phyloP scores from a whole-genome alignment of 2,113 vertebrate genomes.

The Hypomesus transpacificus region DNA sequence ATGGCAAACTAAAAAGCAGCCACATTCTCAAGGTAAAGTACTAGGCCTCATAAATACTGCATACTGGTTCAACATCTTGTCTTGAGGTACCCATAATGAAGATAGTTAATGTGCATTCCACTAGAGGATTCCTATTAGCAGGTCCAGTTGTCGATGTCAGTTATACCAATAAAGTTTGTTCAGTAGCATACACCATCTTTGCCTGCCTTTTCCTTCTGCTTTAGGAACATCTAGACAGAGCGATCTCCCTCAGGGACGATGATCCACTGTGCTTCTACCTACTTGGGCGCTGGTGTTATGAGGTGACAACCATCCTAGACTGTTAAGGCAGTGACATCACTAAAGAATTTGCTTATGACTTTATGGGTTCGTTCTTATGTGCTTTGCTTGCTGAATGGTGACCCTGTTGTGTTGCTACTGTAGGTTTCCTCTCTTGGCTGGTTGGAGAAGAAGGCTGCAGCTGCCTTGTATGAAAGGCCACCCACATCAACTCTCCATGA shows the following conservation, averaged over 20 bases:
- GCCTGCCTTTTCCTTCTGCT: background rate
- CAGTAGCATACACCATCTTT: no score
- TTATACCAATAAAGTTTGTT: no score
- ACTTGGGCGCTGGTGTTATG: slow-evolving; percentile 9
- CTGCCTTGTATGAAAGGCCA: slow-evolving; percentile 71
- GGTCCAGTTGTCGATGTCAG: no score
- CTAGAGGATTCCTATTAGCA: no score
- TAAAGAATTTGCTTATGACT: no score
- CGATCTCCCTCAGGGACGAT: slow-evolving; percentile 3
- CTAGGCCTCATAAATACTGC: no score
- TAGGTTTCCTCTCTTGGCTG: slow-evolving; percentile 78
- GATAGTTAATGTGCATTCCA: no score
- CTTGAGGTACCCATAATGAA: no score
- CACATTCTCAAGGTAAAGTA: slow-evolving; percentile 67
- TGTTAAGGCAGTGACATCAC: background rate
- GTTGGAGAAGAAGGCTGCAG: slow-evolving; percentile 77
- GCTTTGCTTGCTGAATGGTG: background rate
- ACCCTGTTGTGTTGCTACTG: background rate
- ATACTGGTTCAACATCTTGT: no score
- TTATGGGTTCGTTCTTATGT: background rate
- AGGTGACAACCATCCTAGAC: background rate
- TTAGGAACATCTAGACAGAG: slow-evolving; percentile 10
- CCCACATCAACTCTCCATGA: slow-evolving; percentile 73
- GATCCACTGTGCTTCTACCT: slow-evolving; percentile 12
- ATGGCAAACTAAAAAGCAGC: slow-evolving; percentile 69